phyloP scores from a whole-genome alignment of 64 coral and sea anemone genomes.

The Dendronephthya gigantea region DNA sequence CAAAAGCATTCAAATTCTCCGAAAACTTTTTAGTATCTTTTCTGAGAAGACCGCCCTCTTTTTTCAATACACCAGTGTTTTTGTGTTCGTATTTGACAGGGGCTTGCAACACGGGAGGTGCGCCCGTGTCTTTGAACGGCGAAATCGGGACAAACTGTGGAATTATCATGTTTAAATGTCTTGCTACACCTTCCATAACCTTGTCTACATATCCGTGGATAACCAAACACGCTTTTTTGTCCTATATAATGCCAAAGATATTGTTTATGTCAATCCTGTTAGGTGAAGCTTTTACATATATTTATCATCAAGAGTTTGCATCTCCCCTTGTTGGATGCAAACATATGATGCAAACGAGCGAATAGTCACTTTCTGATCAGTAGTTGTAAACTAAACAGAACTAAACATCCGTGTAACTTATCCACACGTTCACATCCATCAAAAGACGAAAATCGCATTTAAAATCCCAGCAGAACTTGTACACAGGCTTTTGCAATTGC shows the following conservation, averaged over 20 bases:
- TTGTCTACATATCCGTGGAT: constrained; percentile 82
- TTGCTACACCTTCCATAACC: background rate
- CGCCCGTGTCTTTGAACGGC: background rate
- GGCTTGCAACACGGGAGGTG: background rate
- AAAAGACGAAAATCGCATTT: too few species aligned
- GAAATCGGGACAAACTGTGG: background rate
- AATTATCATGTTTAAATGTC: background rate
- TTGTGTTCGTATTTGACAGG: background rate
- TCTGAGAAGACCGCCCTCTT: background rate
- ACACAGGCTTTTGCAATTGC: too few species aligned
- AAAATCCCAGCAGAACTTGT: too few species aligned
- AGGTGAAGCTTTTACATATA: too few species aligned
- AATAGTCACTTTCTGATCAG: too few species aligned
- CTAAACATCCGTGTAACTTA: too few species aligned
- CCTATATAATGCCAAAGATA: constrained; percentile 37
- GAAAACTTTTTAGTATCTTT: background rate
- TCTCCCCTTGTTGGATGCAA: too few species aligned
- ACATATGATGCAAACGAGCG: too few species aligned
- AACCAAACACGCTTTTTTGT: constrained; percentile 85
- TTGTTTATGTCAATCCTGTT: background rate
- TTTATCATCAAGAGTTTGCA: too few species aligned
- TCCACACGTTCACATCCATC: too few species aligned
- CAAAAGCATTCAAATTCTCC: background rate
- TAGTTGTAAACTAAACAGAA: too few species aligned
- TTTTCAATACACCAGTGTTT: background rate